Conservation (phyloP, 2,888 invertebrate genomes). For the Quadroppia sp. region DNA sequence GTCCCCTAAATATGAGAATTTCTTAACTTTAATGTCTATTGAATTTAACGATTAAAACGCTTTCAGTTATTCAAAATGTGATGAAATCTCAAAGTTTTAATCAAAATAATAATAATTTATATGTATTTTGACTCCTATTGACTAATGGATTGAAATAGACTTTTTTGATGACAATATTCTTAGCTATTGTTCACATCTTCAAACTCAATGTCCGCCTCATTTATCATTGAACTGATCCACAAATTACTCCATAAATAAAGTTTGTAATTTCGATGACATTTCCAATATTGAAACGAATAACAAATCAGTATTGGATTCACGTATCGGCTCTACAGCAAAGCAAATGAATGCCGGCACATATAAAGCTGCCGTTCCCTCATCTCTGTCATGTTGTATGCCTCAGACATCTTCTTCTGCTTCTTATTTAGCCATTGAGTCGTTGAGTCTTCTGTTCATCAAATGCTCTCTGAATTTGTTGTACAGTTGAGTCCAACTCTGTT, state of each 20-base stretch:
- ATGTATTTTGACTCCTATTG: no score
- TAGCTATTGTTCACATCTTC: no score
- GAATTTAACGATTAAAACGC: no score
- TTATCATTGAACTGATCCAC: slow-evolving; percentile 18
- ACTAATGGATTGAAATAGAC: no score
- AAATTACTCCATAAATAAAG: slow-evolving; percentile 31
- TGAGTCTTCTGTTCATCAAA: slow-evolving; percentile 9
- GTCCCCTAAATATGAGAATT: no score
- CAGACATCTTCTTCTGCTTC: not conserved
- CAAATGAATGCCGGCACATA: slow-evolving; percentile 13
- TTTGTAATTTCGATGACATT: slow-evolving; percentile 29
- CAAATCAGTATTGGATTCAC: slow-evolving; percentile 34
- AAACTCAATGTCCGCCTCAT: not conserved
- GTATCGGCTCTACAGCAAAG: not conserved
- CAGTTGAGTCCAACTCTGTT: slow-evolving; percentile 11
- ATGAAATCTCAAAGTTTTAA: no score
- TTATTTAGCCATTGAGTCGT: slow-evolving; percentile 19
- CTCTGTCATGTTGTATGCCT: not conserved
- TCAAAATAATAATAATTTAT: no score
- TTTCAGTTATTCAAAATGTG: no score
- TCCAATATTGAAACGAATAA: slow-evolving; percentile 36
- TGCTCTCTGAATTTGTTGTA: slow-evolving; percentile 10
- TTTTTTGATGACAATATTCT: no score
- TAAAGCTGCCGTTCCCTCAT: not conserved
- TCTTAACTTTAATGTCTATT: no score